These are phyloP conservation scores for Osedax frankpressi DNA, from an alignment of 2,888 invertebrate genomes.

Conservation along the genomic window DNA sequence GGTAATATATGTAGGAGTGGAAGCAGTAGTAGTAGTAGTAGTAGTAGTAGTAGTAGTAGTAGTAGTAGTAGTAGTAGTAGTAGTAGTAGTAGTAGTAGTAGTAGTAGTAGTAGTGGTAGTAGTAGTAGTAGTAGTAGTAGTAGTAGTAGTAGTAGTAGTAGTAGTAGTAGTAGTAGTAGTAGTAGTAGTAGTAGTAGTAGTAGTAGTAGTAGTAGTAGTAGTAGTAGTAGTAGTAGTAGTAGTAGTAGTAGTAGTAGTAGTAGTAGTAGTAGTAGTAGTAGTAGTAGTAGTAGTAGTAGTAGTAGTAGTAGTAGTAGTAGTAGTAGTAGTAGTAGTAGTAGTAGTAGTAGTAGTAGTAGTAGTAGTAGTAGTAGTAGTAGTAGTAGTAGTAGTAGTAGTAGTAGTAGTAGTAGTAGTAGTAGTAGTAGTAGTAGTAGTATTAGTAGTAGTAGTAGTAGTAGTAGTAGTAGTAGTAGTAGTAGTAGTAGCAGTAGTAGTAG, in stretches of 20 bases:
- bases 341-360: constrained; percentile 2
- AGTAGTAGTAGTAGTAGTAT: constrained; percentile 11
- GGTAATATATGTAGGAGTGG: neutral
- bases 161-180: neutral
- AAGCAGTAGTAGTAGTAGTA: neutral
- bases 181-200: neutral
- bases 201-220: neutral
- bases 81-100: neutral
- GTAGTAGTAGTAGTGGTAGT: neutral
- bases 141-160: neutral
- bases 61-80: neutral
- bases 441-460: constrained; percentile 7
- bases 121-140: neutral
- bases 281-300: neutral
- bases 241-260: neutral
- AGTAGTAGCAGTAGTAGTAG: constrained; percentile 10
- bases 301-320: constrained; percentile 8
- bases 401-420: constrained; percentile 11
- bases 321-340: constrained; percentile 3
- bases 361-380: constrained; percentile 10
- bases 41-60: neutral
- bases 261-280: neutral
- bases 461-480: constrained; percentile 7
- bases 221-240: neutral
- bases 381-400: constrained; percentile 14